These are phyloP conservation scores for Caenorhabditis virilis DNA, from an alignment of 2,888 invertebrate genomes.

Conservation along the genomic window DNA sequence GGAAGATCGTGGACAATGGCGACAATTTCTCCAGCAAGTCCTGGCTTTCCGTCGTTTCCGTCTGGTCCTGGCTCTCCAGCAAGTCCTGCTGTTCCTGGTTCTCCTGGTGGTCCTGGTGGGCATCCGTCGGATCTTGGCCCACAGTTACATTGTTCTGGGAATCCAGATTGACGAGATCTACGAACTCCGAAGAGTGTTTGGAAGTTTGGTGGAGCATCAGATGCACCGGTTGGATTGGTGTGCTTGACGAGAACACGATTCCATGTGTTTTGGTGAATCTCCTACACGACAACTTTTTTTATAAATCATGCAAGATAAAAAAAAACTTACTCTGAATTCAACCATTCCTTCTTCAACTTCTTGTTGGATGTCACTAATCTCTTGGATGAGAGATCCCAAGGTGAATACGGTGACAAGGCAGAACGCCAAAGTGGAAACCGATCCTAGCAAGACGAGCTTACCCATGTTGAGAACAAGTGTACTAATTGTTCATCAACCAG, in stretches of 20 bases:
- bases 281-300: slow-evolving; percentile 17
- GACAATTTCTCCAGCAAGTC: slow-evolving; percentile 41
- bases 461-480: slow-evolving; percentile 20
- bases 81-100: slow-evolving; percentile 46
- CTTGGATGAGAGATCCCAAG: slow-evolving; percentile 35
- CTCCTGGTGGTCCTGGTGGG: slow-evolving; percentile 53
- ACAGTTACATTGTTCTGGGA: slow-evolving; percentile 50
- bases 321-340: slow-evolving; percentile 44
- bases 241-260: slow-evolving; percentile 37
- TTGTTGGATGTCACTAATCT: slow-evolving; percentile 42
- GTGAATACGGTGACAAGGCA: slow-evolving; percentile 36
- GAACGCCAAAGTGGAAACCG: slow-evolving; percentile 33
- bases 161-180: slow-evolving; percentile 42
- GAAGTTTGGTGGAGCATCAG: slow-evolving; percentile 46
- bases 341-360: slow-evolving; percentile 48
- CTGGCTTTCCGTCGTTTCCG: slow-evolving; percentile 47
- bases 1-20: slow-evolving; percentile 46
- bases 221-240: slow-evolving; percentile 36
- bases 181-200: slow-evolving; percentile 46
- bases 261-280: slow-evolving; percentile 48
- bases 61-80: slow-evolving; percentile 42
- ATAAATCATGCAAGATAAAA: neutral
- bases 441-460: slow-evolving; percentile 39
- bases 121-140: slow-evolving; percentile 46
- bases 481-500: neutral